These are phyloP conservation scores for Andricus quercusramuli DNA, from an alignment of 2,888 invertebrate genomes.

Conservation along the genomic window DNA sequence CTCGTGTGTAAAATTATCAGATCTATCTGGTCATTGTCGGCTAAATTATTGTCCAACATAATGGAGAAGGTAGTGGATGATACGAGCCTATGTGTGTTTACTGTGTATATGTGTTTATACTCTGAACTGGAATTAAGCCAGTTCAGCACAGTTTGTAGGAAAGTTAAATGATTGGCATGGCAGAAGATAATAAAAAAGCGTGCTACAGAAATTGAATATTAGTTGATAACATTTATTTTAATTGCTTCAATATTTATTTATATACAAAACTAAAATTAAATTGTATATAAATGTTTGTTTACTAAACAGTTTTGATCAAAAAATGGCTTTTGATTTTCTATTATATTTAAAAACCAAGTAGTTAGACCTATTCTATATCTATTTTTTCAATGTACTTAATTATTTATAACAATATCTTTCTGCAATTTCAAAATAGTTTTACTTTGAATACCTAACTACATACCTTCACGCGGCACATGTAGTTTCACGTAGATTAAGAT, in stretches of 20 bases:
- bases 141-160: slow-evolving; percentile 56
- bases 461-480: slow-evolving; percentile 7
- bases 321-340: too few species aligned
- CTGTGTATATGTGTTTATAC: slow-evolving; percentile 45
- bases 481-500: slow-evolving; percentile 50
- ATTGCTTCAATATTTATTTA: neutral
- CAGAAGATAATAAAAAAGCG: slow-evolving; percentile 1
- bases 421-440: neutral
- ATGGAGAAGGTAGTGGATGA: slow-evolving; percentile 40
- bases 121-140: slow-evolving; percentile 57
- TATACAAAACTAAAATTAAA: neutral
- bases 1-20: neutral
- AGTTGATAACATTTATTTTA: neutral
- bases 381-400: neutral
- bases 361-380: too few species aligned
- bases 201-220: neutral
- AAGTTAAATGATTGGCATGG: slow-evolving; percentile 45
- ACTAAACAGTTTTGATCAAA: too few species aligned
- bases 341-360: too few species aligned
- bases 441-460: neutral
- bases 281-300: neutral
- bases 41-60: slow-evolving; percentile 53
- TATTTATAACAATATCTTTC: neutral
- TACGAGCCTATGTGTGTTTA: neutral
- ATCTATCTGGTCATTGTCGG: slow-evolving; percentile 1